Base-by-base conservation (phyloP, 2,888 invertebrate genomes). In the Syrista parreyssii region DNA sequence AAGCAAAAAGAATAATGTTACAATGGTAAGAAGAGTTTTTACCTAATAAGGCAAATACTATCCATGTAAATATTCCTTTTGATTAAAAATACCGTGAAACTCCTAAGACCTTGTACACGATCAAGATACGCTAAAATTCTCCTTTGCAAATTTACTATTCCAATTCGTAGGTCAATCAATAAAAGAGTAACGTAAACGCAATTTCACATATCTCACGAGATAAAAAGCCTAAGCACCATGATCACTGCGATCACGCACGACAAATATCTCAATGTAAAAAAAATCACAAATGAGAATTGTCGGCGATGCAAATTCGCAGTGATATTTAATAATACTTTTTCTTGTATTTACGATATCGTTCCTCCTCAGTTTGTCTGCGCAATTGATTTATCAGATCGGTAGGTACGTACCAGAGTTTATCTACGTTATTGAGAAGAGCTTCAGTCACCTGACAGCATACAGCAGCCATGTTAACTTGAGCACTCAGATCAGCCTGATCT, bases 371-470 rank as follows among this genome's bases (percentile, higher is more conserved):
- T 78, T 92, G 92, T 78, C 92, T 89, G 68, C 93, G 91, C 86
- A 96, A 91, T 92, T 96, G 95, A 79, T 92, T 89, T 88, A 96
- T 92, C 68, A 97, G 93, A 76, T 95, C 94, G 80, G 93, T 93
- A 75, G 97, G 96, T 82, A 98, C 96, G 81, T 94, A 93, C 95
- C 97, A 98, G 79, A 98, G 93, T 81, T 94, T 94, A 79, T 96
- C 95, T 84, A 95, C 94, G 90, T 95, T 95, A 78, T 95, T 94
- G 91, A 98, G 95, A 85, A 98, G 92, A 75, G 96, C 95, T 90
- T 97, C 96, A 68, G 98, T 97, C 79, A 98, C 94, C 89, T 95
- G 95, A 89, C 97, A 97, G 86, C 97, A 98, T 86, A 96, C 95
- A 9, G 97, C 97, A 0, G 98, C 98, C 91, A 97, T 95, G 82